Evolutionary conservation across 2,797 vertebrate genomes (phyloP).

Genomic region (Calcarius lapponicus): DNA sequence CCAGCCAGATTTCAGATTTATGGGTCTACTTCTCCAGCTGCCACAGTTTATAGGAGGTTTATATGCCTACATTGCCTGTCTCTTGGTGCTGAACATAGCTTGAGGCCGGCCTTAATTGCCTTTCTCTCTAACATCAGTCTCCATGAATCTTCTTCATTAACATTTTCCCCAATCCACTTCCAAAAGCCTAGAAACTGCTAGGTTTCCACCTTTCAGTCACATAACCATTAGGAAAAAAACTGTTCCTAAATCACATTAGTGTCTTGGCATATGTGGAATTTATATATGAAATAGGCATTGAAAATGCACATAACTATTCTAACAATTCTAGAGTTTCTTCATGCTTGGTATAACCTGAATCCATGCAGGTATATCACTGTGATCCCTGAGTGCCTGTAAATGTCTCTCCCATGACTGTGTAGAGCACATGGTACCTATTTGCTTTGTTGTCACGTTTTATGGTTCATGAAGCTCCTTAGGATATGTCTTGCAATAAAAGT

Average conservation of each 20-base stretch:
- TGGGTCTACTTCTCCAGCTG: neutral
- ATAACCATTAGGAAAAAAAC: neutral
- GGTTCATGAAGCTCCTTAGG: conserved; percentile 23
- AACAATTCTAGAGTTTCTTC: neutral
- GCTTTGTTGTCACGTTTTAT: conserved; percentile 57
- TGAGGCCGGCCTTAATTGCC: neutral
- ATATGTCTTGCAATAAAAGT: conserved; percentile 27
- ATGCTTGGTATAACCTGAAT: neutral
- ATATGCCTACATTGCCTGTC: neutral
- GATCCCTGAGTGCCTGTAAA: conserved; percentile 30
- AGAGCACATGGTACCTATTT: conserved; percentile 48
- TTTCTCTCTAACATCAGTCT: neutral
- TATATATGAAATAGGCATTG: neutral
- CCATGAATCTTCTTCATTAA: neutral
- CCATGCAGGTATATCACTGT: neutral
- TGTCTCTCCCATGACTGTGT: neutral
- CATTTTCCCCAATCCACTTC: neutral
- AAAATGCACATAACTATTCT: neutral
- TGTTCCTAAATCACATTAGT: neutral
- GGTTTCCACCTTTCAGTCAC: neutral
- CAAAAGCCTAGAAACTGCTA: neutral
- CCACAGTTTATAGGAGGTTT: neutral
- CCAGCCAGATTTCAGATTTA: neutral
- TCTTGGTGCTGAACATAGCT: neutral
- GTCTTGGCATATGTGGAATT: neutral